Evolutionary conservation across 2,888 invertebrate species (phyloP), one percentile per base, ranked within the genome.

Genomic region (Furcula furcula): DNA sequence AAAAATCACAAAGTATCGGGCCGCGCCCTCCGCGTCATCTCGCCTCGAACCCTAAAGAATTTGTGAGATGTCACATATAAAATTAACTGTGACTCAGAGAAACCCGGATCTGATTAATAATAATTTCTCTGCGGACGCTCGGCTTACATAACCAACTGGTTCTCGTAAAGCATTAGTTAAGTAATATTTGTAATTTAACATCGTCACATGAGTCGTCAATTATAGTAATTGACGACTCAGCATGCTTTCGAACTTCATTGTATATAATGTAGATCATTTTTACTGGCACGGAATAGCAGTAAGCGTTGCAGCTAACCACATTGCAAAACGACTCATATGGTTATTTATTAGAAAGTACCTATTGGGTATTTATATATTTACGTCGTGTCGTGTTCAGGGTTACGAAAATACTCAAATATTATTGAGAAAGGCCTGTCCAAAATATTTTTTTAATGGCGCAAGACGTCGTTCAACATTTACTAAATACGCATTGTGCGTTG

Each of bases 41-140:
- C 21, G 21, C 2, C 1, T 3, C 4, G 21, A 21, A 11, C 34
- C 36, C 35, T 40, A 32, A 37, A 37, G 16, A 19, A 36, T 53
- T 47, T 35, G 37, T 40, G 28, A 46, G 38, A 40, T 50, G 47
- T 47, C 37, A 46, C 34, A 46, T 32, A 45, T 45, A 34, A 38
- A 53, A 42, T 46, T 25, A 48, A 49, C 40, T 49, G 49, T 69
- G 65, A 70, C 49, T 65, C 68, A 69, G 65, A 51, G 64, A 63
- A 59, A 79, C 72, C 76, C 76, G 78, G 76, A 78, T 70, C 62
- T 62, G 49, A 54, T 40, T 62, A 59, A 51, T 63, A 65, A 66
- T 65, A 69, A 65, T 72, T 68, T 72, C 70, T 65, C 65, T 61
- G 69, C 55, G 61, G 61, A 67, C 60, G 56, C 50, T 45, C 51